These are phyloP conservation scores for Cairina moschata DNA, from an alignment of 2,113 vertebrate species.

Conservation along the genomic window DNA sequence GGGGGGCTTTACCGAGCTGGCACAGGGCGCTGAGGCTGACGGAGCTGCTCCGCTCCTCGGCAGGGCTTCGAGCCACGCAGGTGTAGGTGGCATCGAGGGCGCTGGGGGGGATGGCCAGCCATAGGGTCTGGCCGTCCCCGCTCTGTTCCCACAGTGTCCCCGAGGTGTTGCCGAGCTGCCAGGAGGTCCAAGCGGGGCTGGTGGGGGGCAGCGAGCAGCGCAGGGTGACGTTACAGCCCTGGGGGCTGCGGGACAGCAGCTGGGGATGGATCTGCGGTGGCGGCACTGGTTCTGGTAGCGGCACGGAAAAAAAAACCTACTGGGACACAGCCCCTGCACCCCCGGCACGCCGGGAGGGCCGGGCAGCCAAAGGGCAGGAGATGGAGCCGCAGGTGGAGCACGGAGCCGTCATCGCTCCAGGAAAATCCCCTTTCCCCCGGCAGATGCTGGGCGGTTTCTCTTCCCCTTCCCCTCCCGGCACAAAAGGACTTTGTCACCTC, in stretches of 20 bases:
- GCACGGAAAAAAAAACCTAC: not conserved
- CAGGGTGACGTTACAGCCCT: not conserved
- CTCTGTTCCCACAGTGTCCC: fast-evolving
- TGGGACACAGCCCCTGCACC: not conserved
- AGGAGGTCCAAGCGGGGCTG: fast-evolving
- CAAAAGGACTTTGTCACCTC: not conserved
- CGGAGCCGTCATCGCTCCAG: not conserved
- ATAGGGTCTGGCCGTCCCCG: fast-evolving
- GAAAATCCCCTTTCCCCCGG: not conserved
- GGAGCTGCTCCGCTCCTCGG: not conserved
- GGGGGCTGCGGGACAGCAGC: not conserved
- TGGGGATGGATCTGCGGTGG: fast-evolving
- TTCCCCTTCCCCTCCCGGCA: not conserved
- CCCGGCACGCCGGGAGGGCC: not conserved
- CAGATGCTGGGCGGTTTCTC: not conserved
- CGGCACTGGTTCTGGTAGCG: not conserved
- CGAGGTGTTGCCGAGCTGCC: not conserved
- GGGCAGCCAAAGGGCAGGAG: not conserved
- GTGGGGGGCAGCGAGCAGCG: not conserved
- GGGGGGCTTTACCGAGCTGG: not conserved
- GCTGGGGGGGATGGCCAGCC: not conserved
- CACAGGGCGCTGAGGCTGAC: not conserved
- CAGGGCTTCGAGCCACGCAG: not conserved
- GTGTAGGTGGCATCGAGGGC: not conserved
- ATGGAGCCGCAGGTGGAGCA: not conserved